phyloP scores from a whole-genome alignment of 1,140 invertebrate genomes.

The Neoseiulus cucumeris region DNA sequence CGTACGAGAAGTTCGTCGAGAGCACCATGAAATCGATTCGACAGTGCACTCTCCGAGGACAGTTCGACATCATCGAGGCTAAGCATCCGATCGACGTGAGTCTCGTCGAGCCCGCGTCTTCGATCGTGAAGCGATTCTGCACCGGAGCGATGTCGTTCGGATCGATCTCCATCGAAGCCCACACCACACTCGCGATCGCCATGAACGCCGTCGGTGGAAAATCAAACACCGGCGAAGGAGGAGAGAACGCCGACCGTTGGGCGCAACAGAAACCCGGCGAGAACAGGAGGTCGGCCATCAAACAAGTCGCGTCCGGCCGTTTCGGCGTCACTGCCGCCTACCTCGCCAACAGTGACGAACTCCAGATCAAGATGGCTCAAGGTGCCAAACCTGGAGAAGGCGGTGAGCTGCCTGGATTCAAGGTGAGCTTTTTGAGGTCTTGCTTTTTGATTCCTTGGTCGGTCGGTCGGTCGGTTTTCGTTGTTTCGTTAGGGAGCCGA shows the following conservation, averaged over 20 bases:
- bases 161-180: conserved; percentile 80
- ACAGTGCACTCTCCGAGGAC: conserved; percentile 73
- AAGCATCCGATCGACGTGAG: conserved; percentile 47
- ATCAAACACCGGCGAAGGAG: conserved; percentile 90
- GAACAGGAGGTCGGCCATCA: conserved; percentile 45
- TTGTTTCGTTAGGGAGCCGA: no score
- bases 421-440: conserved; percentile 27
- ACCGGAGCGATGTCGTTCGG: conserved; percentile 75
- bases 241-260: conserved; percentile 61
- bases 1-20: conserved; percentile 72
- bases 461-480: no score
- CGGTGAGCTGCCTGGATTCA: conserved; percentile 72
- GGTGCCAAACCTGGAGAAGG: conserved; percentile 90
- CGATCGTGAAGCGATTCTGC: conserved; percentile 81
- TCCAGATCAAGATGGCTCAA: conserved; percentile 98
- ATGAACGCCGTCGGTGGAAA: conserved; percentile 93
- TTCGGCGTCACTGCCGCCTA: conserved; percentile 97
- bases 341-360: conserved; percentile 80
- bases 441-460: neutral
- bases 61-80: conserved; percentile 60
- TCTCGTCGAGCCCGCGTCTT: conserved; percentile 71
- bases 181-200: conserved; percentile 77
- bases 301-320: conserved; percentile 77
- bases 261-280: conserved; percentile 48
- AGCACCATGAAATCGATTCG: conserved; percentile 64